A percentile compares a stretch with the other conserved stretches of the same genome.
Conservation (phyloP, 2,113 vertebrate genomes). For the Microcebus lehilahytsara region DNA sequence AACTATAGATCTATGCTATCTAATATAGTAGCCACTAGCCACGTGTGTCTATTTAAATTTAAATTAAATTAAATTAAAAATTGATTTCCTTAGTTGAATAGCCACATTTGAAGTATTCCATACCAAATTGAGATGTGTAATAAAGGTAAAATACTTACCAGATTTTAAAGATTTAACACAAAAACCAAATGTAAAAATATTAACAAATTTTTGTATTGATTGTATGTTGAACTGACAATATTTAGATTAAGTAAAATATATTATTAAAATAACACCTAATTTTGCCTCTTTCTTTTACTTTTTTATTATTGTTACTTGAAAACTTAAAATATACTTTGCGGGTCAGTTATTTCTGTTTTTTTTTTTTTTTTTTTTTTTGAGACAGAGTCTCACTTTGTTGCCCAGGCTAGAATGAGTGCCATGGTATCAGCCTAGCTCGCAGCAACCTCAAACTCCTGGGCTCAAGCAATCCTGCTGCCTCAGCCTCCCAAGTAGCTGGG, state of each 20-base stretch:
- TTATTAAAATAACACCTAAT: neutral
- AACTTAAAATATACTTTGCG: neutral
- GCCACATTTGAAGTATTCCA: neutral
- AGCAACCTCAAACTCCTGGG: too few species aligned
- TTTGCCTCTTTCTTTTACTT: neutral
- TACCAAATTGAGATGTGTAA: neutral
- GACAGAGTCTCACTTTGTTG: too few species aligned
- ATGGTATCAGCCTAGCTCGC: too few species aligned
- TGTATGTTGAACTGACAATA: neutral
- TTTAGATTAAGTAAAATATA: neutral
- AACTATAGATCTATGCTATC: neutral
- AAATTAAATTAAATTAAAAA: slow-evolving; percentile 44
- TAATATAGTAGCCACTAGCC: neutral
- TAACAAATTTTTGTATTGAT: neutral
- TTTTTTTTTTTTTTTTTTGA: too few species aligned
- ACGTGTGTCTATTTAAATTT: neutral
- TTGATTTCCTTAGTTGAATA: neutral
- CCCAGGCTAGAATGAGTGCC: too few species aligned
- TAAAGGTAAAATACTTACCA: neutral
- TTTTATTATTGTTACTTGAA: slow-evolving; percentile 7
- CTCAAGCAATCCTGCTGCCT: too few species aligned
- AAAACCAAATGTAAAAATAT: neutral
- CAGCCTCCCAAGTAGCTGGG: too few species aligned
- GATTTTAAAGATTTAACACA: neutral
- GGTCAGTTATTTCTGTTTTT: slow-evolving; percentile 17